Percentiles rank a stretch among this genome's conserved stretches.
These are phyloP conservation scores for Aphidius gifuensis DNA, from an alignment of 1,140 invertebrate genomes.

Conservation along the genomic window DNA sequence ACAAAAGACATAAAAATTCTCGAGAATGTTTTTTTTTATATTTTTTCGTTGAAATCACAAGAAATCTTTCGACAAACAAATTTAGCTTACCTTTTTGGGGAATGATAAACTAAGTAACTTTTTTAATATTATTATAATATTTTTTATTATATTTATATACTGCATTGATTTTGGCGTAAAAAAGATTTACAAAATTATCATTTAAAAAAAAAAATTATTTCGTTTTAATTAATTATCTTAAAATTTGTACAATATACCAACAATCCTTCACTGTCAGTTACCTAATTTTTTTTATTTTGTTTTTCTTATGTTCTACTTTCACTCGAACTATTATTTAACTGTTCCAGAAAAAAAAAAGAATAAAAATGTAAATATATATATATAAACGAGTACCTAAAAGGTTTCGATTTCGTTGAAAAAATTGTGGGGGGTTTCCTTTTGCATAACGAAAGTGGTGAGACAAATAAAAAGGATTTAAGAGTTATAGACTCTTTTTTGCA, in stretches of 20 bases:
- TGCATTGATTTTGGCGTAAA: no score
- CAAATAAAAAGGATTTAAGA: constrained; percentile 1
- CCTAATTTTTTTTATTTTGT: no score
- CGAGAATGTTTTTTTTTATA: no score
- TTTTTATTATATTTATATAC: background rate
- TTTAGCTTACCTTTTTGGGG: no score
- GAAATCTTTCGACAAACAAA: no score
- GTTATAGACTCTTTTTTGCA: no score
- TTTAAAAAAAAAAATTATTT: background rate
- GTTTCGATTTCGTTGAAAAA: constrained; percentile 12
- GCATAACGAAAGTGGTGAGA: background rate
- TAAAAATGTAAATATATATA: background rate
- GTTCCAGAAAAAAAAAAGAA: background rate
- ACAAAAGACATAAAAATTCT: constrained; percentile 1
- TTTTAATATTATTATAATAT: background rate
- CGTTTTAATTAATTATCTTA: no score
- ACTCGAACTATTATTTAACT: constrained; percentile 3
- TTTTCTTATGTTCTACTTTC: background rate
- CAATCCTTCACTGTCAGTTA: no score
- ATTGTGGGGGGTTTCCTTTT: background rate
- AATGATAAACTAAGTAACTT: background rate
- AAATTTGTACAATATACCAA: no score
- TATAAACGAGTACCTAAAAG: background rate
- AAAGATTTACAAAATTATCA: no score
- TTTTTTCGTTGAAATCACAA: no score